These are phyloP conservation scores for Ia io DNA, from an alignment of 2,113 vertebrate genomes.

Conservation along the genomic window DNA sequence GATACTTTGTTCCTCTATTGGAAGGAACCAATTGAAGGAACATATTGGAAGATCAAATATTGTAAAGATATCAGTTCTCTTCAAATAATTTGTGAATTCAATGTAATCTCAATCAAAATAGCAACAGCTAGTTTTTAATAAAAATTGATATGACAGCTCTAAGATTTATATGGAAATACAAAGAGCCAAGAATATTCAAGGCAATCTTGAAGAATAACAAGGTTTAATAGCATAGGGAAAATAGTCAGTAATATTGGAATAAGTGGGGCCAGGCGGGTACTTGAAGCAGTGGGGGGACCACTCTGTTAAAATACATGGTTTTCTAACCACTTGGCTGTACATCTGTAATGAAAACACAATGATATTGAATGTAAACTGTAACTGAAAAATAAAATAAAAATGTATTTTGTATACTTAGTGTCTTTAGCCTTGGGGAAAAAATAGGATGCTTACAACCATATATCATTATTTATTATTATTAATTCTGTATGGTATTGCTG, in stretches of 20 bases:
- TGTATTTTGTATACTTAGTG: neutral
- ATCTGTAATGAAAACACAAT: neutral
- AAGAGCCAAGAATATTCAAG: neutral
- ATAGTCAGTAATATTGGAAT: neutral
- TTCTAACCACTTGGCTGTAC: neutral
- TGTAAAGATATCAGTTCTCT: neutral
- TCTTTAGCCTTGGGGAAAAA: neutral
- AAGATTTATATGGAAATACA: neutral
- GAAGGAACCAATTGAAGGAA: neutral
- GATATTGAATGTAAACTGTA: neutral
- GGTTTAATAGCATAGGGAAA: neutral
- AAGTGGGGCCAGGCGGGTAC: neutral
- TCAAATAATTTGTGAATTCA: constrained; percentile 41
- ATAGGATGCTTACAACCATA: neutral
- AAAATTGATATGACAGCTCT: neutral
- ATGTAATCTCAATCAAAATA: neutral
- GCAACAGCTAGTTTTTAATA: neutral
- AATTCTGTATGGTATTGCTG: neutral
- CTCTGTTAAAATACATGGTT: neutral
- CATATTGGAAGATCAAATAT: neutral
- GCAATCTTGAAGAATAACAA: neutral
- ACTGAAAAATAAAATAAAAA: neutral
- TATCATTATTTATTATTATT: constrained; percentile 24
- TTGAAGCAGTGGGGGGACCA: neutral
- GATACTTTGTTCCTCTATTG: neutral